Conservation (phyloP, 2,888 invertebrate genomes). For the Phalangium opilio region DNA sequence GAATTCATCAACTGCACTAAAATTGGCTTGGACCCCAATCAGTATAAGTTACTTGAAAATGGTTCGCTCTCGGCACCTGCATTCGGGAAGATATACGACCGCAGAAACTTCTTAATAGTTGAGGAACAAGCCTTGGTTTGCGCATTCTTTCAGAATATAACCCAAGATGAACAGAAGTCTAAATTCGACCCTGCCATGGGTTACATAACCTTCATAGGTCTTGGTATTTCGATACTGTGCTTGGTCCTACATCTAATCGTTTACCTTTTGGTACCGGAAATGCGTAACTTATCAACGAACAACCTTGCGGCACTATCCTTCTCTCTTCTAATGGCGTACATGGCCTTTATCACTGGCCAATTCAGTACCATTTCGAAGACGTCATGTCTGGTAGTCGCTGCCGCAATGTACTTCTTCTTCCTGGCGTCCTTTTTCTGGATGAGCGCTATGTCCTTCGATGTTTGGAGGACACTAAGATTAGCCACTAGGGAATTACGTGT, state of each 20-base stretch:
- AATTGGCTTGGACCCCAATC: constrained; percentile 5
- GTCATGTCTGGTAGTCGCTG: constrained; percentile 7
- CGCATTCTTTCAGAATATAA: constrained; percentile 6
- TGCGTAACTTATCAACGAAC: constrained; percentile 38
- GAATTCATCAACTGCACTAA: not conserved
- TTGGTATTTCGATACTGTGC: constrained; percentile 36
- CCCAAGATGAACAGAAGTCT: constrained; percentile 20
- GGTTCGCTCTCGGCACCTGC: constrained; percentile 14
- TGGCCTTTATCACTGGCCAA: constrained; percentile 34
- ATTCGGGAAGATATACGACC: constrained; percentile 11
- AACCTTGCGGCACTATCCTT: constrained; percentile 38
- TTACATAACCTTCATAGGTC: constrained; percentile 34
- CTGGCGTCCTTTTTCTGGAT: constrained; percentile 17
- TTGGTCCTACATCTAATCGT: constrained; percentile 35
- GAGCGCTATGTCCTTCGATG: constrained; percentile 20
- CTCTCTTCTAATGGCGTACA: constrained; percentile 36
- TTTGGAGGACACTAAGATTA: constrained; percentile 33
- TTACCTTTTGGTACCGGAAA: constrained; percentile 34
- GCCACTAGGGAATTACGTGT: constrained; percentile 36
- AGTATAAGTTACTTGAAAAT: constrained; percentile 11
- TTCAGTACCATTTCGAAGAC: constrained; percentile 17
- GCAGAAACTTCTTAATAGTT: constrained; percentile 6
- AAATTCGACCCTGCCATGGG: constrained; percentile 28
- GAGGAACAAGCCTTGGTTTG: constrained; percentile 13
- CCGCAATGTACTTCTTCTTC: constrained; percentile 13